phyloP scores from a whole-genome alignment of 92 coral and sea anemone species.

The Porites rus region DNA sequence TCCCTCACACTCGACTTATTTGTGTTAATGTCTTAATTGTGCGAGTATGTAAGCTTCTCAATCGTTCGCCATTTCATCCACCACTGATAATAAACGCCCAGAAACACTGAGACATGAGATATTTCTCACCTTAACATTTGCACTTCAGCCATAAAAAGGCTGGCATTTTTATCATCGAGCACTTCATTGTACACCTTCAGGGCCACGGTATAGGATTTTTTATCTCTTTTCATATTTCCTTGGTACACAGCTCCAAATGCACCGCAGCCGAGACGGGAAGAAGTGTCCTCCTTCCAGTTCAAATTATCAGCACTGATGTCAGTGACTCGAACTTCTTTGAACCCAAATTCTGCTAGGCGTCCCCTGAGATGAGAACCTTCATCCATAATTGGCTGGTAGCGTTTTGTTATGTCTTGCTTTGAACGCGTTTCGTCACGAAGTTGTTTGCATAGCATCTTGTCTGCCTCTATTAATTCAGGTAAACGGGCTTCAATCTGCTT shows the following conservation, averaged over 20 bases:
- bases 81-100: background rate
- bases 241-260: conserved; percentile 45
- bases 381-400: conserved; percentile 27
- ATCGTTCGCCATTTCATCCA: no score
- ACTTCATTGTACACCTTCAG: conserved; percentile 13
- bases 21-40: no score
- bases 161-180: background rate
- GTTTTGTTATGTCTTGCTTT: background rate
- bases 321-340: conserved; percentile 21
- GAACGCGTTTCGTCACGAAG: conserved; percentile 10
- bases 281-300: conserved; percentile 30
- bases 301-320: conserved; percentile 6
- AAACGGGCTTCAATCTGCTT: background rate
- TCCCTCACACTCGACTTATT: no score
- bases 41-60: no score
- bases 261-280: conserved; percentile 33
- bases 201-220: conserved; percentile 5
- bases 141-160: conserved; percentile 12
- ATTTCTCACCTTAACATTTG: conserved; percentile 19
- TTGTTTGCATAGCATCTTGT: conserved; percentile 6
- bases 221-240: background rate
- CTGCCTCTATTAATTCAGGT: conserved; percentile 42
- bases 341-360: conserved; percentile 4
- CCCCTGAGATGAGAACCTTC: background rate
- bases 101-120: background rate